These are phyloP conservation scores for Elephantulus edwardii DNA, from an alignment of 2,113 vertebrate genomes.

Conservation along the genomic window DNA sequence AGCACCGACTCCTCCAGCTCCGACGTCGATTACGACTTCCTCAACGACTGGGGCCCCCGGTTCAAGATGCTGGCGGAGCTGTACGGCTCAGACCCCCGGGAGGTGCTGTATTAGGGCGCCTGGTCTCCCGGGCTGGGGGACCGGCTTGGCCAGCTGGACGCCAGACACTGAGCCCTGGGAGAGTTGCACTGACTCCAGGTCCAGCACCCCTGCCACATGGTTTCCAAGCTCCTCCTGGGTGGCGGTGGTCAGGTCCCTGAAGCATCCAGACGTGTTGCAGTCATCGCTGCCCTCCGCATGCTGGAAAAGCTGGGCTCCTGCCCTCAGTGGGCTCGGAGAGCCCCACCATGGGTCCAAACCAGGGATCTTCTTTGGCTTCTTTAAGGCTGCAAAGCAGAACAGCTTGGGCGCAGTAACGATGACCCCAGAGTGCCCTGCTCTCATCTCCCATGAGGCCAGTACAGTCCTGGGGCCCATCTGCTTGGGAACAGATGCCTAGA, in stretches of 20 bases:
- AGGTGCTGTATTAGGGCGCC: conserved; percentile 78
- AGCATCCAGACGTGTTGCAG: not conserved
- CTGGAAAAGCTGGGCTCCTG: not conserved
- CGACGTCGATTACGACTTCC: conserved; percentile 94
- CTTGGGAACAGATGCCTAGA: not conserved
- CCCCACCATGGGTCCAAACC: not conserved
- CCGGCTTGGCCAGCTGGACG: not conserved
- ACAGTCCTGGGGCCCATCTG: not conserved
- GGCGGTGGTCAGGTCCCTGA: not conserved
- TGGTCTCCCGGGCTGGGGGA: not conserved
- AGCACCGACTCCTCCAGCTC: conserved; percentile 89
- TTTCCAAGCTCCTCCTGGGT: not conserved
- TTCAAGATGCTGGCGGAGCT: conserved; percentile 96
- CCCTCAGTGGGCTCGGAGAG: not conserved
- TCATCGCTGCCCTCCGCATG: not conserved
- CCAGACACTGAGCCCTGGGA: not conserved
- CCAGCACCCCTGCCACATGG: not conserved
- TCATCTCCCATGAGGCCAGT: not conserved
- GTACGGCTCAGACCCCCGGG: conserved; percentile 88
- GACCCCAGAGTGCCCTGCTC: not conserved
- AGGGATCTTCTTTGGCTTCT: not conserved
- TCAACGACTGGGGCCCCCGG: conserved; percentile 96
- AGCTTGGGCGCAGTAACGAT: not conserved
- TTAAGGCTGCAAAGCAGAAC: not conserved
- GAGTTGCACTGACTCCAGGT: not conserved